These are phyloP conservation scores for Epinephelus cyanopodus DNA, from an alignment of 2,113 vertebrate species.

Conservation along the genomic window DNA sequence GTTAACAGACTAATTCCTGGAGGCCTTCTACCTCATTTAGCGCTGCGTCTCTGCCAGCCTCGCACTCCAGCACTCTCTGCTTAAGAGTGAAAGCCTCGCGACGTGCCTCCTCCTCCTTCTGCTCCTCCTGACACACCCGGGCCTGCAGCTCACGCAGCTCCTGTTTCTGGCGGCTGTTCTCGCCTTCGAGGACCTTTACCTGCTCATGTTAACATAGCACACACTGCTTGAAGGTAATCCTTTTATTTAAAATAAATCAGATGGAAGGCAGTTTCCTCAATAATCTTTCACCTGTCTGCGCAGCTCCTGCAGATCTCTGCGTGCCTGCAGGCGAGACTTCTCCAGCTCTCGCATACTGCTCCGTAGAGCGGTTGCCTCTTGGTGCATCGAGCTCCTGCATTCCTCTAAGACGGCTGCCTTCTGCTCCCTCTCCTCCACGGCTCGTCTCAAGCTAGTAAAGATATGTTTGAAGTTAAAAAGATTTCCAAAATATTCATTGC, in stretches of 20 bases:
- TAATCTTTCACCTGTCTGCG: conserved; percentile 84
- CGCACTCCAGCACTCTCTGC: conserved; percentile 78
- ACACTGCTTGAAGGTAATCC: conserved; percentile 16
- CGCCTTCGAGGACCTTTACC: conserved; percentile 85
- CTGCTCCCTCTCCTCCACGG: conserved; percentile 85
- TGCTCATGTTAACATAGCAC: conserved; percentile 56
- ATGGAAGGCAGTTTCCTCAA: conserved; percentile 14
- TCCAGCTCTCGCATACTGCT: conserved; percentile 82
- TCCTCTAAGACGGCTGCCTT: conserved; percentile 82
- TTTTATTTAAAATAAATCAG: conserved; percentile 34
- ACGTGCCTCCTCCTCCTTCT: conserved; percentile 78
- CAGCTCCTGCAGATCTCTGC: conserved; percentile 84
- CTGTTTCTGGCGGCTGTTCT: conserved; percentile 77
- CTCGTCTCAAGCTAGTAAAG: conserved; percentile 81
- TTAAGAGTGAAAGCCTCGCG: conserved; percentile 76
- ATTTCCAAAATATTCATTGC: neutral
- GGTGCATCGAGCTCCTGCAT: conserved; percentile 72
- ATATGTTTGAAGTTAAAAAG: neutral
- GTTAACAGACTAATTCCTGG: conserved; percentile 37
- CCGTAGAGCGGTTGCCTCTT: conserved; percentile 80
- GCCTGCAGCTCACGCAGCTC: conserved; percentile 83
- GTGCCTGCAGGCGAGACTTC: conserved; percentile 73
- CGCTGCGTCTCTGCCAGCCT: conserved; percentile 80
- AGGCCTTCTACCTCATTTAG: conserved; percentile 83
- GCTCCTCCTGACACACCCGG: conserved; percentile 77